These are phyloP conservation scores for Callyntrura sp. DNA, from an alignment of 2,888 invertebrate genomes.

Conservation along the genomic window DNA sequence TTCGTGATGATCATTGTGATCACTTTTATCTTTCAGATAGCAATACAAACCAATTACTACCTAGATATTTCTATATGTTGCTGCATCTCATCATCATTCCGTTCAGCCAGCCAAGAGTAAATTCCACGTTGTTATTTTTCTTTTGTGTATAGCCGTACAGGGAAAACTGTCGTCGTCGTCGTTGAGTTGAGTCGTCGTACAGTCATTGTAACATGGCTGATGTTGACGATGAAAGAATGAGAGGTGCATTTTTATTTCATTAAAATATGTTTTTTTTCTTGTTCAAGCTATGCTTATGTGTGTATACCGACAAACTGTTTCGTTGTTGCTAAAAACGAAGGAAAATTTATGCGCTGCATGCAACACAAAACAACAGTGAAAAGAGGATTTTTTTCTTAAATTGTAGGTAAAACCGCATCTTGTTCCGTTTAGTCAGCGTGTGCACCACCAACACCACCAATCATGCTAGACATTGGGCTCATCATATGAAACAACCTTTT, in stretches of 20 bases:
- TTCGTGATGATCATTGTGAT: not conserved
- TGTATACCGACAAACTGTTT: not conserved
- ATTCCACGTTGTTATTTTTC: slow-evolving; percentile 27
- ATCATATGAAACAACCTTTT: slow-evolving; percentile 62
- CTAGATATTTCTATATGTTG: slow-evolving; percentile 66
- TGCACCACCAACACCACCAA: slow-evolving; percentile 49
- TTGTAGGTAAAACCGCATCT: slow-evolving; percentile 1
- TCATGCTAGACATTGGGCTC: slow-evolving; percentile 48
- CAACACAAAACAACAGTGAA: not conserved
- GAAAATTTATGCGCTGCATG: slow-evolving; percentile 46
- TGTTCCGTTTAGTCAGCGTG: slow-evolving; percentile 33
- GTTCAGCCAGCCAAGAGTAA: slow-evolving; percentile 69
- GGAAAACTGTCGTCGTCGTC: too few species aligned
- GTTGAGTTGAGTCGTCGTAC: too few species aligned
- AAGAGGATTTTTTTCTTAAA: slow-evolving; percentile 17
- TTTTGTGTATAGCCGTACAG: slow-evolving; percentile 6
- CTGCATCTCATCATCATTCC: slow-evolving; percentile 74
- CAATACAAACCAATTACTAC: slow-evolving; percentile 65
- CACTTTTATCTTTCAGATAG: not conserved
- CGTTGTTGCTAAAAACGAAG: slow-evolving; percentile 44
- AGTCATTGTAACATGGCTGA: too few species aligned
- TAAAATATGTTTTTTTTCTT: not conserved
- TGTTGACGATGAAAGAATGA: not conserved
- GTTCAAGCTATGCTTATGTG: not conserved
- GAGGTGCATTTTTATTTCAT: too few species aligned